Conservation (phyloP, 2,797 vertebrate genomes). For the Parauchenoglanis ngamensis region DNA sequence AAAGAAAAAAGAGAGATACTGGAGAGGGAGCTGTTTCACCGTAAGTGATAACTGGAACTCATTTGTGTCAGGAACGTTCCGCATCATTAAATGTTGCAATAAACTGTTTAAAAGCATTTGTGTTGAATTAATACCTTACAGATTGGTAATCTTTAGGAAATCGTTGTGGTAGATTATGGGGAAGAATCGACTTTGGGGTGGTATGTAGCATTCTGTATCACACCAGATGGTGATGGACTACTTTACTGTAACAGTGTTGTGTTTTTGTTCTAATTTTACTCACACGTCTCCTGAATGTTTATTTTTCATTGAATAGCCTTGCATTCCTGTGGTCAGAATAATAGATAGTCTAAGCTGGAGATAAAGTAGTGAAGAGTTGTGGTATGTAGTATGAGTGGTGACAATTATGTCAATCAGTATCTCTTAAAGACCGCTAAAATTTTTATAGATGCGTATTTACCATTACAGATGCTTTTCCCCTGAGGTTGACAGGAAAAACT, state of each 20-base stretch:
- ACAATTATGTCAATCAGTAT: neutral
- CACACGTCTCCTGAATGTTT: neutral
- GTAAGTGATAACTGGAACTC: neutral
- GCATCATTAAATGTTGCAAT: neutral
- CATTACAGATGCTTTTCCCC: neutral
- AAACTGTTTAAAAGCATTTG: neutral
- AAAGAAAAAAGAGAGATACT: neutral
- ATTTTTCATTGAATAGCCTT: neutral
- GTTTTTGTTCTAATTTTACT: neutral
- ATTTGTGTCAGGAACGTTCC: neutral
- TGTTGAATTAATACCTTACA: neutral
- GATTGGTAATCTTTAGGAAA: neutral
- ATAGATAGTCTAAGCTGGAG: no score
- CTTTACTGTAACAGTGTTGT: neutral
- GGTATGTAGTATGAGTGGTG: neutral
- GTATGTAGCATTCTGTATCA: neutral
- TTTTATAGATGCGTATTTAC: neutral
- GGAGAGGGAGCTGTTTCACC: neutral
- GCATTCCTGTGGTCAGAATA: no score
- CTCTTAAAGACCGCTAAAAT: constrained; percentile 2
- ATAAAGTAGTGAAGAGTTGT: neutral
- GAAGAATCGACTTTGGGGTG: neutral
- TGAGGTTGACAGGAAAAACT: neutral
- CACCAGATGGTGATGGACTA: neutral
- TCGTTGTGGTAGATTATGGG: neutral